Evolutionary conservation across 2,113 vertebrate genomes (phyloP), one percentile per base, ranked within the genome.

Genomic region (Sander vitreus): DNA sequence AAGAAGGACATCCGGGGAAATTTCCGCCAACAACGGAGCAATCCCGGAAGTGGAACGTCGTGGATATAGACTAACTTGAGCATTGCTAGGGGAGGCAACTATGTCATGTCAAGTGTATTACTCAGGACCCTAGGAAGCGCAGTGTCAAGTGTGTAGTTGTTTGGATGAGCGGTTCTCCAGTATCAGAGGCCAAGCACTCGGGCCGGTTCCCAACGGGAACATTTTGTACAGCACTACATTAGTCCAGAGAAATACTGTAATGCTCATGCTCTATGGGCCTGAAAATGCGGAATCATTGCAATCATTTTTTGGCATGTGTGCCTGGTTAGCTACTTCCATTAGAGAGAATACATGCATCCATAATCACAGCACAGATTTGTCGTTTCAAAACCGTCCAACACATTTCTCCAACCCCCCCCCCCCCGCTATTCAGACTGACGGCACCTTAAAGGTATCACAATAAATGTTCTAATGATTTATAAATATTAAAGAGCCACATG

Each of bases 401-500:
- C 0, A 51, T 27, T 25, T 14, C 30, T 5, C 18, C 59, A 33
- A 33, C 27, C 27, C 27, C 27, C 27, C 27, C 27, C 27, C 27
- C 27, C 27, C 27, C 2, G 30, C 30, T 3, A 1, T 50, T 50
- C 27, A 33, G 36, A 19, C 60, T 16, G 15, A 82, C 18, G 2
- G 21, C 59, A 66, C 51, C 36, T 51, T 60, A 21, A 47, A 30
- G 33, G 27, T 43, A 36, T 68, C 62, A 23, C 21, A 23, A 1
- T 43, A 45, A 21, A 76, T 36, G 18, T 12, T 2, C 4, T 14
- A 0, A 19, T 36, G 67, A 70, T 64, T 64, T 69, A 5, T 47
- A 67, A 73, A 62, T 58, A n/a, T 62, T 27, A 69, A 60, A 54
- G 12, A 63, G 36, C 53, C 43, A 14, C 50, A 45, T 65, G 13